Evolutionary conservation across 2,797 vertebrate species (phyloP).

Genomic region (Eidolon dupreanum): DNA sequence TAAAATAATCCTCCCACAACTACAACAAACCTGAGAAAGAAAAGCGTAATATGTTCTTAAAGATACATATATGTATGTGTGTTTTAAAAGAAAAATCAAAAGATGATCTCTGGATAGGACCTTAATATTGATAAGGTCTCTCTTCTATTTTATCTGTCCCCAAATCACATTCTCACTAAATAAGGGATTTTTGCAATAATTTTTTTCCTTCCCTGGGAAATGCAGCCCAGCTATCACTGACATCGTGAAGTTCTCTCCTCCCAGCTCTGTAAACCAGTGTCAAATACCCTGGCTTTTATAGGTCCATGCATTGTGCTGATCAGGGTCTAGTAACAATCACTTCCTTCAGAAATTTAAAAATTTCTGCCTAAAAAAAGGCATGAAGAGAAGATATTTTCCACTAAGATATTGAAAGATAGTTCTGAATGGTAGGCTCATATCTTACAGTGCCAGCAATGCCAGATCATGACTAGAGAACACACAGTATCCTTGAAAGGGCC

Average conservation of each 20-base stretch:
- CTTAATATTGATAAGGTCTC: not conserved
- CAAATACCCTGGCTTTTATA: not conserved
- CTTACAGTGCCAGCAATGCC: not conserved
- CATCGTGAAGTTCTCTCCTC: not conserved
- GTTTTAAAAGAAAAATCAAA: not conserved
- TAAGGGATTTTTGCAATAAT: not conserved
- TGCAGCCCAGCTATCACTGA: not conserved
- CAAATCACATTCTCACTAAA: not conserved
- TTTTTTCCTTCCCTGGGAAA: not conserved
- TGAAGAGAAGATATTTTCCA: not conserved
- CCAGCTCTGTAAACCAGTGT: not conserved
- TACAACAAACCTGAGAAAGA: conserved; percentile 13
- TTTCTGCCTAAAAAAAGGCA: not conserved
- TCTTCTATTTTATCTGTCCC: not conserved
- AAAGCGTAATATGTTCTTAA: not conserved
- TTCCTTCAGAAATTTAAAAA: not conserved
- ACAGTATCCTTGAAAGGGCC: not conserved
- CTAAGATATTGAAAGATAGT: not conserved
- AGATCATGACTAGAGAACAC: not conserved
- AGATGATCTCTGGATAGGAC: not conserved
- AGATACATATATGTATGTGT: not conserved
- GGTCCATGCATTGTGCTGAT: not conserved
- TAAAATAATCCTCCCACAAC: not conserved
- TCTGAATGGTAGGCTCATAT: not conserved
- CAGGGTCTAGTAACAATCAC: not conserved